Conservation (phyloP, 2,888 invertebrate species). For the Drosophila bunnanda region DNA sequence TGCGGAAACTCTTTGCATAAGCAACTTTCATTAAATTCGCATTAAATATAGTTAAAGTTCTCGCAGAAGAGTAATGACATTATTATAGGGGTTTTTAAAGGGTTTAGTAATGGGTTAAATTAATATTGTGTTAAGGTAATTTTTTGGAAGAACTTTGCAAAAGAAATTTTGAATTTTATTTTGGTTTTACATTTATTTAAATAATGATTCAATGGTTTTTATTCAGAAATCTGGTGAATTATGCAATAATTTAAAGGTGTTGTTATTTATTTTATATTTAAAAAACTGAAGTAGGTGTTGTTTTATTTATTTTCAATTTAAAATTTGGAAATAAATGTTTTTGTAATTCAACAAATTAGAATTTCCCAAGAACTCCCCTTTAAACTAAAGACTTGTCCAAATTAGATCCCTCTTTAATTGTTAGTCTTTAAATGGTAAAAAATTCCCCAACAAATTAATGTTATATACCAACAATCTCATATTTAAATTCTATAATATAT, state of each 20-base stretch:
- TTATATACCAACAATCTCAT: not conserved
- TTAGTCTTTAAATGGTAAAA: not conserved
- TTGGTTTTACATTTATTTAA: not conserved
- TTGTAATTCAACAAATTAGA: not conserved
- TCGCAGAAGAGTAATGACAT: not conserved
- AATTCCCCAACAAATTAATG: not conserved
- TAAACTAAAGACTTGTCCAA: not conserved
- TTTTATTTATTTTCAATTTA: not conserved
- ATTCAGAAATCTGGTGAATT: too few species aligned
- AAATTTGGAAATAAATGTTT: not conserved
- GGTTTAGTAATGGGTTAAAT: not conserved
- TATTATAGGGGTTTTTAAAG: not conserved
- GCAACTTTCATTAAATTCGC: not conserved
- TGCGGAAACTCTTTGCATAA: not conserved
- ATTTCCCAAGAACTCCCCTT: too few species aligned
- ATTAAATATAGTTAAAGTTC: not conserved
- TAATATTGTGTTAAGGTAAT: too few species aligned
- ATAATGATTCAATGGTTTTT: too few species aligned
- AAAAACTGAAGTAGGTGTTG: not conserved
- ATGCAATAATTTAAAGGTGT: too few species aligned
- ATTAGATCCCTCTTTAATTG: not conserved
- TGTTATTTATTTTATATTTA: not conserved
- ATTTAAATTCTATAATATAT: constrained; percentile 1
- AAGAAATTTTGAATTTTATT: not conserved
- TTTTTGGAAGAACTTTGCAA: not conserved